Conservation (phyloP, 2,797 vertebrate genomes). For the Manis pentadactyla region DNA sequence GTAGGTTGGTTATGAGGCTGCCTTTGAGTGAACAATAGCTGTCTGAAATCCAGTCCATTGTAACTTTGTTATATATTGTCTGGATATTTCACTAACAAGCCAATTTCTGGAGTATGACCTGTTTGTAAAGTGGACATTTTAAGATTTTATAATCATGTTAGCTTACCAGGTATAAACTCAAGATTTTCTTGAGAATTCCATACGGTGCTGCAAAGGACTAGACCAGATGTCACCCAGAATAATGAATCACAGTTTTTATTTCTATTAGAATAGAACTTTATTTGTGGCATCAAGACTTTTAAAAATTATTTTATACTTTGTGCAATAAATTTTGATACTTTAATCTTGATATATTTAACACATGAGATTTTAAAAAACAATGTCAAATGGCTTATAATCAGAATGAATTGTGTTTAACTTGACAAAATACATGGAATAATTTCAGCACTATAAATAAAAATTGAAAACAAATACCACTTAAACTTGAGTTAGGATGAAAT, state of each 20-base stretch:
- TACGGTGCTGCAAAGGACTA: not conserved
- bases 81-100: not conserved
- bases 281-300: conserved; percentile 84
- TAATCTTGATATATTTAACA: conserved; percentile 85
- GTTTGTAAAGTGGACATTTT: not conserved
- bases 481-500: conserved; percentile 83
- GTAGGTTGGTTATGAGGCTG: not conserved
- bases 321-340: conserved; percentile 86
- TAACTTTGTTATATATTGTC: not conserved
- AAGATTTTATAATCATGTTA: not conserved
- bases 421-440: conserved; percentile 82
- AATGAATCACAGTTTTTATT: conserved; percentile 66
- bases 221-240: not conserved
- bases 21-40: not conserved
- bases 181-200: not conserved
- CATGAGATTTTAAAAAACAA: conserved; percentile 64
- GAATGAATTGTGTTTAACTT: conserved; percentile 80
- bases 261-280: conserved; percentile 88
- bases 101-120: conserved; percentile 19
- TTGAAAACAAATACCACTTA: conserved; percentile 80
- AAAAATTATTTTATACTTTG: conserved; percentile 82
- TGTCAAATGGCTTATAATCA: conserved; percentile 82
- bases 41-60: not conserved
- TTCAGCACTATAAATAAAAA: conserved; percentile 83
- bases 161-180: conserved; percentile 4